Evolutionary conservation across 1,140 invertebrate genomes (phyloP), one percentile per base, ranked within the genome.

Genomic region (Stegodyphus mimosarum): DNA sequence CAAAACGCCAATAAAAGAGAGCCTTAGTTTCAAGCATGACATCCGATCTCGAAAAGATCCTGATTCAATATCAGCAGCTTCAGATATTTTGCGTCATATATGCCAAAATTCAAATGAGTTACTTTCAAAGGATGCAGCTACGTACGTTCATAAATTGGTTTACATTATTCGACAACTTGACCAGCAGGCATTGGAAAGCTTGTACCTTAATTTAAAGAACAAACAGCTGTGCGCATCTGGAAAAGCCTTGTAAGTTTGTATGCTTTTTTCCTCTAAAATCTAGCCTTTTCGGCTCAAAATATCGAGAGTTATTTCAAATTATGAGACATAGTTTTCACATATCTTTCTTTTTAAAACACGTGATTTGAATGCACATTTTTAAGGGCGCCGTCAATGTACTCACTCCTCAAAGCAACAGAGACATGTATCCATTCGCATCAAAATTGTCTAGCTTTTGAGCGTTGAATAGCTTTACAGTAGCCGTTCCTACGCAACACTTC

Each of bases 31-130:
- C 49, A 86, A 86, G 53, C 72, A 78, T 52, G 49, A 18, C 7
- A 49, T 73, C 4, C 6, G 48, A 17, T 7, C 60, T 15, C 48
- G 48, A 0, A 86, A 78, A 52, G 52, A 78, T 72, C 49, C 52
- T 7, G 49, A 49, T 52, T 49, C 60, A 55, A 66, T 50, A 51
- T 18, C 9, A 3, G 83, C 71, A 7, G 55, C 75, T 7, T 33
- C 53, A 18, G 52, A 63, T 17, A 49, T 66, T 7, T 48, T 86
- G 11, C 33, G 15, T 52, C 64, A 76, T 18, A 71, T 86, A 33
- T 86, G 83, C 72, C 18, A 71, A 72, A 17, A 78, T 13, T 71
- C 83, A 7, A 50, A 86, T 18, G 69, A 15, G 7, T 60, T 86
- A 2, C 18, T 86, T 11, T 70, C 33, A 0, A 78, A 86, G 51